phyloP scores from a whole-genome alignment of 2,888 invertebrate species.

The Mythimna lalbum region DNA sequence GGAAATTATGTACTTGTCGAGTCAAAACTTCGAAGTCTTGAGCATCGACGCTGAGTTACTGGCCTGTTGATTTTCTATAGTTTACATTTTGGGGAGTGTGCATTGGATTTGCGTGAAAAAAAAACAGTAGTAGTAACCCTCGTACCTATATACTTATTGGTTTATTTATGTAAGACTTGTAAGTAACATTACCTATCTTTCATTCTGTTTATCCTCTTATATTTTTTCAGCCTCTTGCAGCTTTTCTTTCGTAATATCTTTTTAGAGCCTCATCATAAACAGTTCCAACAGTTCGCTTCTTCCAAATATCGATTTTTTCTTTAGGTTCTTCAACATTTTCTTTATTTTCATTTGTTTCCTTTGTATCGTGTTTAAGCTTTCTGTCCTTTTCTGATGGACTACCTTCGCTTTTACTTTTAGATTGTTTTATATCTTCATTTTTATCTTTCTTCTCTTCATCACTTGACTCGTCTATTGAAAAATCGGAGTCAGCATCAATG shows the following conservation, averaged over 20 bases:
- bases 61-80: too few relatives aligned
- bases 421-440: slow-evolving; percentile 56
- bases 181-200: background rate
- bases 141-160: too few relatives aligned
- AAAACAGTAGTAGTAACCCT: too few relatives aligned
- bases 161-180: background rate
- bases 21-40: too few relatives aligned
- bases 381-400: slow-evolving; percentile 49
- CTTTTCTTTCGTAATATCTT: slow-evolving; percentile 94
- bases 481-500: slow-evolving; percentile 94
- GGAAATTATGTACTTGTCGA: too few relatives aligned
- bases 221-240: slow-evolving; percentile 81
- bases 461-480: slow-evolving; percentile 92
- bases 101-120: too few relatives aligned
- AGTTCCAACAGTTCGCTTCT: slow-evolving; percentile 95
- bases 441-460: slow-evolving; percentile 81
- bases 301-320: slow-evolving; percentile 94
- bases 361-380: slow-evolving; percentile 54
- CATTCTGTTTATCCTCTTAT: too few relatives aligned
- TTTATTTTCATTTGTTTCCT: slow-evolving; percentile 61
- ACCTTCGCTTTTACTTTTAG: slow-evolving; percentile 55
- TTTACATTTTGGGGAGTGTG: too few relatives aligned
- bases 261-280: slow-evolving; percentile 94
- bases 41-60: too few relatives aligned
- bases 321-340: slow-evolving; percentile 66